Evolutionary conservation across 2,113 vertebrate genomes (phyloP), one percentile per base, ranked within the genome.

Genomic region (Alectura lathami): DNA sequence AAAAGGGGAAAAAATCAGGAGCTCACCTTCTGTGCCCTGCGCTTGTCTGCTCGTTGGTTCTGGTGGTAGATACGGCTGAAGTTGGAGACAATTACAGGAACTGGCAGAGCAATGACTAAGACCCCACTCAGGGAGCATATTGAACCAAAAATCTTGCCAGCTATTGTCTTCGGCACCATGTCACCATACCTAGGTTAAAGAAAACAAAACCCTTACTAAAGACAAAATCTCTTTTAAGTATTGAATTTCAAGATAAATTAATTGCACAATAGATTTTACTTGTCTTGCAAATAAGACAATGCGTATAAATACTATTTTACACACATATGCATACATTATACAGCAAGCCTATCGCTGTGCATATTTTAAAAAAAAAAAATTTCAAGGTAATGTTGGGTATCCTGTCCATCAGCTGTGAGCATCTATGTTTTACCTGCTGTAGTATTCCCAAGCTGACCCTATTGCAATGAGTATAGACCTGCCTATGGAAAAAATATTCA

Each of bases 11-110:
- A 77, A 84, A 91, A 53, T 29, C 6, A 50, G 32, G 6, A 94
- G 34, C 94, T 92, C 97, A 99, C 99, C 99, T 99, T 99, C 86
- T 99, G 99, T 6, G 99, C 99, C 48, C 98, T 98, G 23, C 99
- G 98, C 94, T 99, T 99, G 96, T 99, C 99, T 9, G 99, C 98
- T 26, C 99, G 98, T 96, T 99, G 99, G 68, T 99, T 99, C 97
- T 99, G 99, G 96, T 99, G 99, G 97, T 99, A 99, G 96, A 99
- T 99, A 8, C 99, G 98, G 95, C 99, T 99, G 98, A 99, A 99
- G 97, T 99, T 99, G 95, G 99, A 99, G 53, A 99, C 99, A 51
- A 99, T 99, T 88, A 99, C 99, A 4, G 99, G 99, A 53, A 99
- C 99, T 1, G 99, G 99, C 66, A 99, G 98, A 40, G 99, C 99